phyloP scores from a whole-genome alignment of 2,797 vertebrate species.

The Notoglanidium macrostoma region DNA sequence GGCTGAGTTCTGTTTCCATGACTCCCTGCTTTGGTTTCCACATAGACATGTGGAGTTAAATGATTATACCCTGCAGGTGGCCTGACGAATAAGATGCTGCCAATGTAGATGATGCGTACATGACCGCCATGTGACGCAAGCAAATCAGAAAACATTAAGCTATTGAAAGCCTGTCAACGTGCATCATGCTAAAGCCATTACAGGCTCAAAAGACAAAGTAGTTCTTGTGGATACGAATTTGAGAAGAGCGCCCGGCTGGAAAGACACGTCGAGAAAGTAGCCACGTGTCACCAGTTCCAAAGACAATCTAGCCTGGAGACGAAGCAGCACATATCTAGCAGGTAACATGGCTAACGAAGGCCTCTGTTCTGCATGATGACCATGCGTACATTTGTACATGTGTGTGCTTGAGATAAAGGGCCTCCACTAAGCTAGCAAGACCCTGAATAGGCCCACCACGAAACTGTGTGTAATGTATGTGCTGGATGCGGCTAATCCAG shows the following conservation, averaged over 20 bases:
- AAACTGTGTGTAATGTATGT: conserved; percentile 42
- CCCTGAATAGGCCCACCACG: conserved; percentile 15
- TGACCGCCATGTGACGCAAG: conserved; percentile 1
- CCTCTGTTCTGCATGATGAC: conserved; percentile 34
- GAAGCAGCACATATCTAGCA: conserved; percentile 27
- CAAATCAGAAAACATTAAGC: conserved; percentile 10
- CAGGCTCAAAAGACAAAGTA: not conserved
- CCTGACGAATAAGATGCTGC: conserved; percentile 32
- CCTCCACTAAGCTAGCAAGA: conserved; percentile 6
- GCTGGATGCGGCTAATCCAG: conserved; percentile 26
- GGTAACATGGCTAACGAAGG: conserved; percentile 46
- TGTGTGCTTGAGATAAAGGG: conserved; percentile 5
- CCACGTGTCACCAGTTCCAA: not conserved
- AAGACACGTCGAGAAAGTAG: conserved; percentile 23
- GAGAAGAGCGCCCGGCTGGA: not conserved
- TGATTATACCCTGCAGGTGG: conserved; percentile 41
- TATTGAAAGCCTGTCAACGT: not conserved
- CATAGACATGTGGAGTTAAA: conserved; percentile 44
- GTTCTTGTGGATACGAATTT: not conserved
- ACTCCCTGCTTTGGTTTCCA: conserved; percentile 36
- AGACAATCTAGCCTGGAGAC: conserved; percentile 19
- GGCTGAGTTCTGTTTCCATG: conserved; percentile 47
- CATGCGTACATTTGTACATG: not conserved
- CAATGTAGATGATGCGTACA: not conserved
- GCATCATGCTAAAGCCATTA: not conserved